phyloP scores from a whole-genome alignment of 2,888 invertebrate species.

The Phengaris alcon region DNA sequence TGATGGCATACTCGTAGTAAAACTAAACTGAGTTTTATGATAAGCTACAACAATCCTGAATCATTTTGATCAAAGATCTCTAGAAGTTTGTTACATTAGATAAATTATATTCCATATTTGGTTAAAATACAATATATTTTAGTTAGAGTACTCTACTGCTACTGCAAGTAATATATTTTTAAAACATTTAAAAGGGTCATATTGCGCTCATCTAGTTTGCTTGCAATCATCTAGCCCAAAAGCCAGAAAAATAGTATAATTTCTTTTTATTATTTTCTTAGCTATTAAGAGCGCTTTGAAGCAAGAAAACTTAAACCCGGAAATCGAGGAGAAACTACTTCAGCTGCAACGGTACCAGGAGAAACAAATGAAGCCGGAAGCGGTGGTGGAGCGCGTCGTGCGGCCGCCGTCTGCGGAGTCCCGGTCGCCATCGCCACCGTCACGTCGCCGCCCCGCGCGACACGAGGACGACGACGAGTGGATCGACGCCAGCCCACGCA shows the following conservation, averaged over 20 bases:
- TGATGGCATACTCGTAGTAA: no score
- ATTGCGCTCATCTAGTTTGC: no score
- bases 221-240: no score
- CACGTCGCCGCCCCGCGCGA: slow-evolving; percentile 56
- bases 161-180: not conserved
- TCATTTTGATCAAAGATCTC: no score
- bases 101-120: not conserved
- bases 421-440: slow-evolving; percentile 52
- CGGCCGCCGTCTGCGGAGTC: slow-evolving; percentile 41
- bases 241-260: no score
- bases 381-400: slow-evolving; percentile 60
- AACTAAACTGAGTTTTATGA: no score
- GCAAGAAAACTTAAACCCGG: slow-evolving; percentile 93
- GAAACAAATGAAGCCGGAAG: slow-evolving; percentile 84
- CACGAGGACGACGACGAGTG: slow-evolving; percentile 71
- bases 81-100: no score
- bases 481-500: slow-evolving; percentile 64
- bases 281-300: slow-evolving; percentile 95
- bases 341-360: slow-evolving; percentile 93
- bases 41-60: no score
- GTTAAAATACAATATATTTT: not conserved
- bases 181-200: not conserved
- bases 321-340: slow-evolving; percentile 93
- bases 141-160: not conserved
- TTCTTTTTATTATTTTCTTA: slow-evolving; percentile 56